Evolutionary conservation across 1,140 invertebrate species (phyloP).

Genomic region (Trinorchestia longiramus): DNA sequence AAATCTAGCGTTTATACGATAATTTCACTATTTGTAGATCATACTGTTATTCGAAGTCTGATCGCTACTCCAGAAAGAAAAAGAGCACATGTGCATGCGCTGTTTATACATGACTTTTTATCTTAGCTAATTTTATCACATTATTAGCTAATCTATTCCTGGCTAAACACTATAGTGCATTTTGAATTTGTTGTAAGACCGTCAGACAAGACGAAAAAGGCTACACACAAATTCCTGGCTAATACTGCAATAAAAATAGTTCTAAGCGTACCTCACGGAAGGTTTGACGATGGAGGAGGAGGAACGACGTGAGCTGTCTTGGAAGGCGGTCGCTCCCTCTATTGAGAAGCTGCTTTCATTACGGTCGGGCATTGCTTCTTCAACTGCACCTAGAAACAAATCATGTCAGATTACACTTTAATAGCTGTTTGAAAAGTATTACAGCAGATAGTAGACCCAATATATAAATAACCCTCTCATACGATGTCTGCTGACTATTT

Average conservation of each 20-base stretch:
- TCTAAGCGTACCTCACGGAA: not conserved
- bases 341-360: not conserved
- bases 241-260: not conserved
- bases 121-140: not conserved
- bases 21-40: no score
- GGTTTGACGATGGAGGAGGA: not conserved
- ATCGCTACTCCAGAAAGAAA: no score
- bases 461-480: no score
- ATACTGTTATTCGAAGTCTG: no score
- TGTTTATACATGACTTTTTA: no score
- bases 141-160: not conserved
- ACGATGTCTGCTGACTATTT: no score
- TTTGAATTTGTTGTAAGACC: no score
- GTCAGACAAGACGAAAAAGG: no score
- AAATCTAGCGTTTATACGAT: no score
- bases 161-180: no score
- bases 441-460: not conserved
- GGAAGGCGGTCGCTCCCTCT: not conserved
- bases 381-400: not conserved
- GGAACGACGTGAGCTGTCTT: not conserved
- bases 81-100: no score
- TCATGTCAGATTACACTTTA: not conserved
- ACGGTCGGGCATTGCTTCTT: not conserved
- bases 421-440: not conserved
- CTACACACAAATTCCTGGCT: no score